Base-by-base conservation (phyloP, 2,888 invertebrate species). In the Xanthorhoe spadicearia region DNA sequence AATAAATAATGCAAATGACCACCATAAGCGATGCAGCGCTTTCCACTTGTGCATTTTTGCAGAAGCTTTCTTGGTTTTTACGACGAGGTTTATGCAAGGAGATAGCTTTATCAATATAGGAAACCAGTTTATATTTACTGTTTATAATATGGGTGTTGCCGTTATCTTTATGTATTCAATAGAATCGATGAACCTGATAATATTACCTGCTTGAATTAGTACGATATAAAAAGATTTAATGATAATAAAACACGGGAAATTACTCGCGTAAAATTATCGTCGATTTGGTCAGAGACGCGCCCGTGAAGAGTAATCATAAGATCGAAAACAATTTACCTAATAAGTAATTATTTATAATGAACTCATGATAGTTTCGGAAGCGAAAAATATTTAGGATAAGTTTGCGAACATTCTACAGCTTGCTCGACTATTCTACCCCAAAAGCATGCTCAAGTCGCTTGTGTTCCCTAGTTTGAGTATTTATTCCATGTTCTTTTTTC, bases 401-500 rank as follows among this genome's bases (percentile, higher is more conserved):
- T n/a, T n/a, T n/a, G n/a, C n/a, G n/a, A n/a, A 28, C 3, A 4
- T 4, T 28, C 5, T 28, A 28, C 5, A 28, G 28, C 2, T 28
- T 4, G 28, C 28, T 28, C 5, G 5, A 28, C 28, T 4, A 28
- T 7, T n/a, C n/a, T n/a, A 38, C 38, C 43, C n/a, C 8, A 2
- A 7, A 43, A n/a, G 10, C 43, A 43, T n/a, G n/a, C 43, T 13
- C 13, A 43, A 43, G 15, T 7, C 7, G 17, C 48, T 48, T 7
- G 17, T 15, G 1, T 7, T 15, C 17, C 38, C 2, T 32, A 32
- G 18, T 61, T 55, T 17, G 15, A n/a, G 46, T 5, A 43, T 28
- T 53, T 10, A 49, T 32, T 32, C 17, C n/a, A n/a, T 10, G n/a
- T 61, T 53, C 19, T 32, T 71, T 73, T 72, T 87, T 84, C 72